Evolutionary conservation across 2,888 invertebrate genomes (phyloP).

Genomic region (Cheilosia vulpina): DNA sequence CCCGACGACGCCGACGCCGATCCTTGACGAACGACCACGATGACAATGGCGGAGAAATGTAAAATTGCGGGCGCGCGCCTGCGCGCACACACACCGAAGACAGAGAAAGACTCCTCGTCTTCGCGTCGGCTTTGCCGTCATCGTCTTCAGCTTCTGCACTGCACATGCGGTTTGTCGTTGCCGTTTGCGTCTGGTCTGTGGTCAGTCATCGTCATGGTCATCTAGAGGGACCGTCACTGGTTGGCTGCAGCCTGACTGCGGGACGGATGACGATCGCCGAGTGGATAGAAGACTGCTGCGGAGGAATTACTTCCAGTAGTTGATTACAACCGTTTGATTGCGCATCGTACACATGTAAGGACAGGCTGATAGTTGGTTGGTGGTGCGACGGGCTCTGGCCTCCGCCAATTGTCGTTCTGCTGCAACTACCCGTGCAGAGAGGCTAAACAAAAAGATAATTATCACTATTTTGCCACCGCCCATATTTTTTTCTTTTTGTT

Average conservation of each 20-base stretch:
- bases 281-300: conserved; percentile 49
- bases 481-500: conserved; percentile 52
- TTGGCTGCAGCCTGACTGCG: conserved; percentile 51
- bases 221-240: conserved; percentile 69
- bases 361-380: conserved; percentile 74
- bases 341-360: conserved; percentile 76
- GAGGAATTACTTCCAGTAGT: conserved; percentile 77
- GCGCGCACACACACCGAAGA: conserved; percentile 13
- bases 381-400: conserved; percentile 37
- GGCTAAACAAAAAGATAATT: conserved; percentile 75
- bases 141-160: conserved; percentile 54
- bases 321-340: conserved; percentile 77
- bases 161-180: conserved; percentile 9
- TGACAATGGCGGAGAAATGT: conserved; percentile 73
- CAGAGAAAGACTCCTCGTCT: conserved; percentile 52
- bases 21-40: conserved; percentile 75
- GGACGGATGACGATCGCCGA: conserved; percentile 45
- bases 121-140: conserved; percentile 14
- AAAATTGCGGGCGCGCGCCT: conserved; percentile 23
- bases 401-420: conserved; percentile 73
- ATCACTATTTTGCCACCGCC: conserved; percentile 75
- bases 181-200: neutral
- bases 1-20: conserved; percentile 32
- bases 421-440: conserved; percentile 55
- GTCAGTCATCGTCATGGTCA: conserved; percentile 54